Evolutionary conservation across 2,113 vertebrate genomes (phyloP).

Genomic region (Stigmatopora argus): DNA sequence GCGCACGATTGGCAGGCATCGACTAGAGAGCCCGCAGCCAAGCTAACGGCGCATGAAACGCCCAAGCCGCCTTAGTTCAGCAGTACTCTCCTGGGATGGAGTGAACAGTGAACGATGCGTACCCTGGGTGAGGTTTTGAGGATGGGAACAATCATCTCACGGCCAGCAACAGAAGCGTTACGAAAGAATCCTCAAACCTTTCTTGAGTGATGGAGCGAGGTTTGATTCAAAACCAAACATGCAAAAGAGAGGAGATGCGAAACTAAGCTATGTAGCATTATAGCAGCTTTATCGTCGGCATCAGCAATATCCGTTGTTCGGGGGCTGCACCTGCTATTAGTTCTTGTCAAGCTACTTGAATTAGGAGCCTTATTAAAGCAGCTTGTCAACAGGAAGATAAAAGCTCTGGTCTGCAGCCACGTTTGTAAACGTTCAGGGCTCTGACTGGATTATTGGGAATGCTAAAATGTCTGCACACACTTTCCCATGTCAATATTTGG

Average conservation of each 20-base stretch:
- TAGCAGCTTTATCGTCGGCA: neutral
- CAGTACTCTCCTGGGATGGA: constrained; percentile 45
- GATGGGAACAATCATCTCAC: constrained; percentile 20
- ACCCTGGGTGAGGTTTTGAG: constrained; percentile 7
- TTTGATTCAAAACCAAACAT: constrained; percentile 40
- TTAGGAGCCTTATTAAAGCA: constrained; percentile 5
- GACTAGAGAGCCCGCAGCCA: constrained; percentile 29
- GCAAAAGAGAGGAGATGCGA: neutral
- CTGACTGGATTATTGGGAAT: neutral
- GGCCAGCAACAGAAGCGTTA: constrained; percentile 44
- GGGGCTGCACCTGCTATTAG: constrained; percentile 5
- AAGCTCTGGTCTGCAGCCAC: neutral
- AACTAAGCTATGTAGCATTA: neutral
- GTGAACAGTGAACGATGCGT: constrained; percentile 2
- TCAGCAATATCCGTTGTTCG: constrained; percentile 2
- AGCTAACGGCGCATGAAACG: constrained; percentile 67
- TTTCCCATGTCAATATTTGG: neutral
- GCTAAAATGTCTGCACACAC: neutral
- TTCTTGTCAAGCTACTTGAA: constrained; percentile 17
- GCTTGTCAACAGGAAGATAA: neutral
- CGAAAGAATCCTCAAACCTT: constrained; percentile 36
- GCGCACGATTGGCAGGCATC: constrained; percentile 42
- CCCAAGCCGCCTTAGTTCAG: constrained; percentile 42
- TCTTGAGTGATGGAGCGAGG: constrained; percentile 37
- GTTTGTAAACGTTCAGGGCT: neutral